A percentile compares a stretch with the other conserved stretches of the same genome.
phyloP scores from a whole-genome alignment of 1,140 invertebrate genomes.

The Notospermus geniculatus region DNA sequence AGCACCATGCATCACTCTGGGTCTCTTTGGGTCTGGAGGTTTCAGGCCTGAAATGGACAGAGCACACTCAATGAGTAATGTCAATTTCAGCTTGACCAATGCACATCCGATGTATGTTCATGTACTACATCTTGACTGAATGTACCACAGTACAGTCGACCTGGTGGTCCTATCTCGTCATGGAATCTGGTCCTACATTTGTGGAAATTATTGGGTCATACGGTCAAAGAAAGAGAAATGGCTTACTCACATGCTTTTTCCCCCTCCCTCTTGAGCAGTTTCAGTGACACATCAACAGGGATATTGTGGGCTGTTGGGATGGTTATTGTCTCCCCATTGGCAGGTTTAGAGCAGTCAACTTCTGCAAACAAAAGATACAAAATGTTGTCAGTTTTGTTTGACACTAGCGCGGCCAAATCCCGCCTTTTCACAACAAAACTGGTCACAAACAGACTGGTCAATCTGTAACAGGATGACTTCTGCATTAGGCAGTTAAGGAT shows the following conservation, averaged over 20 bases:
- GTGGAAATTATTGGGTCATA: too few relatives aligned
- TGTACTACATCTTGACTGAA: too few relatives aligned
- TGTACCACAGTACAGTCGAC: too few relatives aligned
- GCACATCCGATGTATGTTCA: too few relatives aligned
- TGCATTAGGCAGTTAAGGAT: too few relatives aligned
- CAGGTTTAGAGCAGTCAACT: slow-evolving; percentile 90
- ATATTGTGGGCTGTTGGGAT: slow-evolving; percentile 83
- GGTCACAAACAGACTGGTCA: too few relatives aligned
- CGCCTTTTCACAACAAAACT: not conserved
- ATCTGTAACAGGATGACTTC: too few relatives aligned
- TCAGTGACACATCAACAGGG: slow-evolving; percentile 83
- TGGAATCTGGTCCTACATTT: too few relatives aligned
- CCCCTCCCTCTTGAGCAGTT: slow-evolving; percentile 64
- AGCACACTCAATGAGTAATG: too few relatives aligned
- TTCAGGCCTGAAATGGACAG: slow-evolving; percentile 23
- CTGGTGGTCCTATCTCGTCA: too few relatives aligned
- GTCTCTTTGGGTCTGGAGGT: slow-evolving; percentile 82
- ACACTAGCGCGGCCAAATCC: not conserved
- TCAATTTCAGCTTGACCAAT: too few relatives aligned
- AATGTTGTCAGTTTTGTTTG: not conserved
- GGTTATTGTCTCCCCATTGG: slow-evolving; percentile 90
- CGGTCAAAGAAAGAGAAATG: too few relatives aligned
- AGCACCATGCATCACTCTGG: slow-evolving; percentile 82
- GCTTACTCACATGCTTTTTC: slow-evolving; percentile 27
- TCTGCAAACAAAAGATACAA: slow-evolving; percentile 53